Base-by-base conservation (phyloP, 2,888 invertebrate genomes). In the Dicyrtoma fusca region DNA sequence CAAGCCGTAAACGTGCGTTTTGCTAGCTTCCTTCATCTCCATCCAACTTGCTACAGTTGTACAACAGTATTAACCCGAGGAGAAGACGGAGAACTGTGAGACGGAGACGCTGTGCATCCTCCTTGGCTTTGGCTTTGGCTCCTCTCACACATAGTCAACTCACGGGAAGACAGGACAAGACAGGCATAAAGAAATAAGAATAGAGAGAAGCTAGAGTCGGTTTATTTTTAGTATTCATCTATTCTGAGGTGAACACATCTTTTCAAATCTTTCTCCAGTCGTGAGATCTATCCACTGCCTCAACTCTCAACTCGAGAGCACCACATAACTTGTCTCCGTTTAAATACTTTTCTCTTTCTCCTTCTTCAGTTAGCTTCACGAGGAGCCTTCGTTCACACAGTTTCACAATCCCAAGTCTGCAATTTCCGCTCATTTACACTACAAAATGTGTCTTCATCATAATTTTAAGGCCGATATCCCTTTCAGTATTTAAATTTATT, bases 161-260 rank as follows among this genome's bases (percentile, higher is more conserved):
- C 19, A 5, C 34, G n/a, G n/a, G 59, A 34, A 34, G 34, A 5
- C 34, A 34, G 34, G 34, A 53, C 34, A 34, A 34, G 34, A 5
- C 34, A 34, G 34, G 34, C 4, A 34, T 34, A 8, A n/a, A 66
- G 66, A 53, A 53, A 66, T 53, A 66, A 66, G 66, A 66, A 66
- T 51, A 66, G 53, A 69, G 53, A 61, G 57, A 69, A 59, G 69
- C 69, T 59, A 55, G 45, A 69, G 59, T 69, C 42, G 45, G 47
- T 69, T 69, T 69, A 69, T 69, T 69, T 69, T 69, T 69, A 69
- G 69, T 69, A 19, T 59, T 59, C 59, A 45, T 59, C 69, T 69
- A 59, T 69, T 47, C 59, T 68, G 55, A 64, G 64, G 64, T 64
- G 64, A 64, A 64, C 64, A 64, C 64, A 64, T 64, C 64, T 34